Base-by-base conservation (phyloP, 2,113 vertebrate species). In the Poicephalus meyeri region DNA sequence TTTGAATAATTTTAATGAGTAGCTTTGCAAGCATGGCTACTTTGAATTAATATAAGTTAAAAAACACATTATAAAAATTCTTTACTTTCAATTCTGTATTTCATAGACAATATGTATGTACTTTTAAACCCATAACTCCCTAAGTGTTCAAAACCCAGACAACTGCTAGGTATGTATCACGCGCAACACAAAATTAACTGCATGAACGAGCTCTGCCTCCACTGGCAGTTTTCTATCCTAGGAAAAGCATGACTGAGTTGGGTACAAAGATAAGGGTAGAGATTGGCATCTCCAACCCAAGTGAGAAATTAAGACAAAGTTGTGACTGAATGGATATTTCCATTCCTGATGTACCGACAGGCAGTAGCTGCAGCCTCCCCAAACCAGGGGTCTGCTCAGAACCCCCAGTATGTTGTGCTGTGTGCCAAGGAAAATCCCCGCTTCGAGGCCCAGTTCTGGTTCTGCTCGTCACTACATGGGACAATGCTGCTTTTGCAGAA, bases 141-240 rank as follows among this genome's bases (percentile, higher is more conserved):
- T 47, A 44, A 69, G 56, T 35, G 42, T 44, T 58, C 37, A 56
- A 33, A 80, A 70, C 13, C 19, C 8, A 6, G 18, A 28, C 11
- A 41, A 35, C 26, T 44, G 6, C 21, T 23, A 39, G 14, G 7
- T 11, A n/a, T 4, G 16, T 16, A 12, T 14, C 49, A 11, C 0
- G 1, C 2, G 12, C 29, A 21, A 29, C 6, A 11, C 23, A 24
- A 73, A 73, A 76, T 52, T 28, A 63, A 29, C 9, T 50, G 58
- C 37, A 5, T 9, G 14, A 72, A 56, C 31, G 47, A 39, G 35
- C 2, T 0, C 1, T 2, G 15, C 8, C 12, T 83, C 19, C 47
- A 14, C 6, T 42, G 11, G 6, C 21, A 41, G 21, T 28, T 52
- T 23, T 86, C 35, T 68, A 1, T 23, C 33, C 50, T 3, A 88